A percentile compares a stretch with the other conserved stretches of the same genome.
Evolutionary conservation across 2,113 vertebrate species (phyloP).

Genomic region (Zosterops borbonicus): DNA sequence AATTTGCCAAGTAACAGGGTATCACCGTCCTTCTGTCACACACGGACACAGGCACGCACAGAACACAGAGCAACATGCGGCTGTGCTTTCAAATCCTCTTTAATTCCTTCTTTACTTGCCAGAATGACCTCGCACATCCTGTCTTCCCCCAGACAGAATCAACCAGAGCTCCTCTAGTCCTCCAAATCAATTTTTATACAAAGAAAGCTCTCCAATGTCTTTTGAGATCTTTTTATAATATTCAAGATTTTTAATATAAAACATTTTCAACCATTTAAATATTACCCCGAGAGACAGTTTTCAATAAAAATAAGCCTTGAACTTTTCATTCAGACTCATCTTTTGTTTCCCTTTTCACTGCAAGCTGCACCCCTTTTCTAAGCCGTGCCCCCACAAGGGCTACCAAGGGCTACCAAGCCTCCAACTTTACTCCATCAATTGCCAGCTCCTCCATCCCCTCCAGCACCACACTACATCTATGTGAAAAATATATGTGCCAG

Average conservation of each 20-base stretch:
- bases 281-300: not conserved
- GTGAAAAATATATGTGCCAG: accelerated
- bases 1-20: not conserved
- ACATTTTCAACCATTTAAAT: not conserved
- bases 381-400: not conserved
- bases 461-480: accelerated
- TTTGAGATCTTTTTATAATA: not conserved
- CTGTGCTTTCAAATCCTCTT: slow-evolving; percentile 41
- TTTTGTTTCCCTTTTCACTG: not conserved
- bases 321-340: not conserved
- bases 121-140: slow-evolving; percentile 26
- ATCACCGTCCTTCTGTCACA: not conserved
- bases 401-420: not conserved
- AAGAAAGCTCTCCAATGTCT: not conserved
- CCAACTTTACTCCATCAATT: slow-evolving; percentile 28
- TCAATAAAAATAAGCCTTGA: not conserved
- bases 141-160: not conserved
- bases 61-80: not conserved
- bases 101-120: slow-evolving; percentile 59
- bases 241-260: not conserved
- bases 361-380: not conserved
- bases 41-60: not conserved
- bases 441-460: not conserved
- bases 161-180: not conserved
- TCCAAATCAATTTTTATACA: not conserved